Conservation (phyloP, 2,888 invertebrate genomes). For the Sicus ferrugineus region DNA sequence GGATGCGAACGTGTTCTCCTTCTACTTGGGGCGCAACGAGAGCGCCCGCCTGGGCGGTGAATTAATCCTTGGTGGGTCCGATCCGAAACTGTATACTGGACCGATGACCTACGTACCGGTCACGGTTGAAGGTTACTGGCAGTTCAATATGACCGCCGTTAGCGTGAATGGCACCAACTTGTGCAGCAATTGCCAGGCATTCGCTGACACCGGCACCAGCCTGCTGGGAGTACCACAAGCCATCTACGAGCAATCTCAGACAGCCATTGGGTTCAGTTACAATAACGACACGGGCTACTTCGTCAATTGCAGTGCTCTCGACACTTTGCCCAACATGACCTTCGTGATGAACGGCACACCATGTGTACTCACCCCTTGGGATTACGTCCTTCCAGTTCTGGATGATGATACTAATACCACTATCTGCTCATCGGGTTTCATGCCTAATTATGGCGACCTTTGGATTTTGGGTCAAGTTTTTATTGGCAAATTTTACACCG, state of each 20-base stretch:
- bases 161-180: conserved; percentile 66
- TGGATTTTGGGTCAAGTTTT: conserved; percentile 98
- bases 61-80: conserved; percentile 90
- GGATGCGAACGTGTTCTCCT: conserved; percentile 82
- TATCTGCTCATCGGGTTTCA: conserved; percentile 91
- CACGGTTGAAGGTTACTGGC: conserved; percentile 89
- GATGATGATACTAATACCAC: conserved; percentile 61
- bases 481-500: conserved; percentile 92
- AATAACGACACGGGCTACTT: conserved; percentile 51
- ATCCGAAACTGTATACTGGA: conserved; percentile 82
- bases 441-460: conserved; percentile 75
- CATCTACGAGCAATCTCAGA: conserved; percentile 80
- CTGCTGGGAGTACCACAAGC: conserved; percentile 86
- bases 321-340: conserved; percentile 77
- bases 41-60: conserved; percentile 72
- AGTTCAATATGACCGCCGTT: conserved; percentile 84
- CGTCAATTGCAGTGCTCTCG: conserved; percentile 80
- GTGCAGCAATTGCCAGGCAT: conserved; percentile 84
- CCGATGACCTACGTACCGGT: conserved; percentile 75
- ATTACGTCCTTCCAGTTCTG: conserved; percentile 76
- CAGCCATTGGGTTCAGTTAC: conserved; percentile 73
- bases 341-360: conserved; percentile 77
- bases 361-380: conserved; percentile 78
- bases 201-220: conserved; percentile 95
- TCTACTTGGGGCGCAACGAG: conserved; percentile 82